Base-by-base conservation (phyloP, 2,888 invertebrate species). In the Crossocerus cetratus region DNA sequence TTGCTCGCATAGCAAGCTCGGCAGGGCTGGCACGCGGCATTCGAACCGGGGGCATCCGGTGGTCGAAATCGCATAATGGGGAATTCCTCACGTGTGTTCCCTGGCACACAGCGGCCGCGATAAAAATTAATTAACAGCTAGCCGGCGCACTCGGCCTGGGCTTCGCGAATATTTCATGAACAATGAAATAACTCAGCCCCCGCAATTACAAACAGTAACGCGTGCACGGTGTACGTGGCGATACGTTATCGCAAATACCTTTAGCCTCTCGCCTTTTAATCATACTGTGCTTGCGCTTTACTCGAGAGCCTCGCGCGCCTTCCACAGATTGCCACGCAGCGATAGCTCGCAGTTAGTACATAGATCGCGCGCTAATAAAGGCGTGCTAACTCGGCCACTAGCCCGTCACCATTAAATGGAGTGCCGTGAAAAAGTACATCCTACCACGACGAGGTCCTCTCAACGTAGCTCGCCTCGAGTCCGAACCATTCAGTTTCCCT, bases 101-200 rank as follows among this genome's bases (percentile, higher is more conserved):
- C 61, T 23, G 57, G 58, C 44, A 69, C 71, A 66, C 62, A 53
- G 16, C 49, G 14, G 49, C 49, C 56, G 70, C 74, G 80, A 81
- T 81, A 78, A 81, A 81, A 81, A 81, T 81, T 81, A 81, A 81
- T 81, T 81, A 81, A 81, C 81, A 71, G 64, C 45, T 62, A 43
- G 65, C 32, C 73, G 71, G 62, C 60, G 72, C 70, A 74, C 72
- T 70, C 61, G 20, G 20, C 21, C 66, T 56, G 44, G 59, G 65
- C 69, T 18, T 49, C 21, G 54, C 68, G 69, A 76, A 81, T 81
- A 81, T 81, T 81, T 78, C 70, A 71, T 76, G 72, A 78, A 81
- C 72, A 81, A 81, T 81, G 81, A 81, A 81, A 81, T 68, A 32
- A 32, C 32, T 18, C 55, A 14, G 42, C n/a, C 5, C 49, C 20